Conservation (phyloP, 1,140 invertebrate genomes). For the Vollenhovia emeryi region DNA sequence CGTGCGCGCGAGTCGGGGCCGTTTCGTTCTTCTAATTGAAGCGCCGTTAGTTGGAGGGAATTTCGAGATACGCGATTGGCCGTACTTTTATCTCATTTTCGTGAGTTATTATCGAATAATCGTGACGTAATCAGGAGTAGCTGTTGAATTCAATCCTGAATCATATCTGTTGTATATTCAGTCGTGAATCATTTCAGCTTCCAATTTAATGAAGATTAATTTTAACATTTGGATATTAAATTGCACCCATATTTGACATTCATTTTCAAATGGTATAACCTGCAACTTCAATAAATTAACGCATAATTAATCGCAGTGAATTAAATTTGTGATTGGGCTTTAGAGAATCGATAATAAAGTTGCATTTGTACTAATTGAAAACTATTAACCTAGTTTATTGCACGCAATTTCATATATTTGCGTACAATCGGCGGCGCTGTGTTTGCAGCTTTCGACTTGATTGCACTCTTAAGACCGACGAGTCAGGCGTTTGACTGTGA, state of each 20-base stretch:
- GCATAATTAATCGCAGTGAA: constrained; percentile 25
- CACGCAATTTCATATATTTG: neutral
- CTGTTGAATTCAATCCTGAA: constrained; percentile 12
- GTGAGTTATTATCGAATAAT: constrained; percentile 24
- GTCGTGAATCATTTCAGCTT: neutral
- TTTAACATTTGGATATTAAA: constrained; percentile 20
- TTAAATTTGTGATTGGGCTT: constrained; percentile 12
- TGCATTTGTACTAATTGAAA: constrained; percentile 5
- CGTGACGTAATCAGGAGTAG: neutral
- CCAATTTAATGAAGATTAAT: constrained; percentile 29
- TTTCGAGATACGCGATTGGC: neutral
- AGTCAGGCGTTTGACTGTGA: neutral
- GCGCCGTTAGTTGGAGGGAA: neutral
- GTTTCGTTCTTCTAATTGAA: constrained; percentile 41
- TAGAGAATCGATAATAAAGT: constrained; percentile 11
- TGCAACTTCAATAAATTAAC: constrained; percentile 38
- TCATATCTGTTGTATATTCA: constrained; percentile 4
- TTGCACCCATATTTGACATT: constrained; percentile 10
- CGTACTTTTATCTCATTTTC: neutral
- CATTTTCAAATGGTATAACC: constrained; percentile 4
- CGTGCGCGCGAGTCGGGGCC: neutral
- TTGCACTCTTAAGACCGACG: neutral
- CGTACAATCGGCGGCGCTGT: neutral
- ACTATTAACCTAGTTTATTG: constrained; percentile 16
- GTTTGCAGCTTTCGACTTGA: neutral